Evolutionary conservation across 2,113 vertebrate species (phyloP).

Genomic region (Catharus bicknelli): DNA sequence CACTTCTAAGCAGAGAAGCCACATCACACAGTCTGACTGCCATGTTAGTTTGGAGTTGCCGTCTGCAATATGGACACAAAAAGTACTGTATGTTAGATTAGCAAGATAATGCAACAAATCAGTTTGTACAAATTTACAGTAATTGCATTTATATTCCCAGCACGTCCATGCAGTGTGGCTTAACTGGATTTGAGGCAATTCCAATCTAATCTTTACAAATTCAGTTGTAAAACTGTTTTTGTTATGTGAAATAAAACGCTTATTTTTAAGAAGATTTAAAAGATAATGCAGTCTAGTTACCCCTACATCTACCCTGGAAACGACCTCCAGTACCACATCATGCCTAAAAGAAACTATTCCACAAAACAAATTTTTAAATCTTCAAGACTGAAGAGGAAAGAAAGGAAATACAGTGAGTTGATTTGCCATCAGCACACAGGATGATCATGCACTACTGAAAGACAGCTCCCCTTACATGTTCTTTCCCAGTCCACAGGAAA

Average conservation of each 20-base stretch:
- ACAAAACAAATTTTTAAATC: not conserved
- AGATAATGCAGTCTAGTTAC: constrained; percentile 39
- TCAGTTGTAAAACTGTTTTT: constrained; percentile 53
- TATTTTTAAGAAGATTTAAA: constrained; percentile 65
- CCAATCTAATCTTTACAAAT: constrained; percentile 82
- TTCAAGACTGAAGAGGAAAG: not conserved
- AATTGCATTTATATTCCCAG: constrained; percentile 79
- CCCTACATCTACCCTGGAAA: constrained; percentile 30
- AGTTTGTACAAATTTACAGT: constrained; percentile 84
- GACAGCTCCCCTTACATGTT: not conserved
- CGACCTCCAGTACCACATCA: constrained; percentile 24
- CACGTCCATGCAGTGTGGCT: constrained; percentile 83
- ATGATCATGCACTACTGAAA: not conserved
- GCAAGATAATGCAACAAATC: constrained; percentile 86
- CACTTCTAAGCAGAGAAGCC: constrained; percentile 99
- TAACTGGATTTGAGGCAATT: constrained; percentile 83
- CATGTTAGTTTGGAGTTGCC: constrained; percentile 98
- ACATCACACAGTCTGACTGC: constrained; percentile 99
- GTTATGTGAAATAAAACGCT: constrained; percentile 42
- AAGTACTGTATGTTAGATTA: constrained; percentile 93
- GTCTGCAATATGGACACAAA: constrained; percentile 99
- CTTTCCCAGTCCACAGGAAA: not conserved
- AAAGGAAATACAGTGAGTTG: constrained; percentile 12
- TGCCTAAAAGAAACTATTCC: not conserved
- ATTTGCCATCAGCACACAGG: not conserved